phyloP scores from a whole-genome alignment of 2,113 vertebrate species.

The Rhea americana region DNA sequence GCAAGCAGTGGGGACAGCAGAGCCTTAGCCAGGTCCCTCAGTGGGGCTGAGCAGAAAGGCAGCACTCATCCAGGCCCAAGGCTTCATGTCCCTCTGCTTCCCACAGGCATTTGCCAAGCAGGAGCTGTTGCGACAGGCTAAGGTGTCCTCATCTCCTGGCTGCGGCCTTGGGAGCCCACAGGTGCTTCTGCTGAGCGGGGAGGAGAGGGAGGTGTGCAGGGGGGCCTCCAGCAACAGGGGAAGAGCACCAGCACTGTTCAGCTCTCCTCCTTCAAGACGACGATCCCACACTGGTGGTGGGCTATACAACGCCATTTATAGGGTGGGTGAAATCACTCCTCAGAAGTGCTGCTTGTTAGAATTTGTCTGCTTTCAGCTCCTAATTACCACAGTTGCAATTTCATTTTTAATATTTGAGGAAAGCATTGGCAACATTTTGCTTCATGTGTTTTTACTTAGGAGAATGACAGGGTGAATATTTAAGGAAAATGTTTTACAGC shows the following conservation, averaged over 20 bases:
- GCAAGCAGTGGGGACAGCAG: background rate
- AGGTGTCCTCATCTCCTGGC: fast-evolving
- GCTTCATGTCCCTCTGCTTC: fast-evolving
- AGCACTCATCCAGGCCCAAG: fast-evolving
- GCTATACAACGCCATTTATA: fast-evolving
- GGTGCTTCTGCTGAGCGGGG: background rate
- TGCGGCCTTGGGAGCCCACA: background rate
- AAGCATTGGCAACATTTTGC: fast-evolving
- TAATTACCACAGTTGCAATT: background rate
- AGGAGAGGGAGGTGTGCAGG: too few relatives aligned
- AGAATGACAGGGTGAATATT: background rate
- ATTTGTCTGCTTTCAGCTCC: background rate
- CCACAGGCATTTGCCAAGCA: fast-evolving
- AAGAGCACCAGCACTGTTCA: background rate
- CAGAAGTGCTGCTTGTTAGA: background rate
- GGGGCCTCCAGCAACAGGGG: background rate
- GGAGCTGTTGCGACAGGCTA: background rate
- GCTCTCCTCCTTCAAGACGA: fast-evolving
- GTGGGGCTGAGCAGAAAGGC: background rate
- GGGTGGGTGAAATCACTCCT: fast-evolving
- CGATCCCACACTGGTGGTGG: fast-evolving
- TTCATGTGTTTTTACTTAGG: conserved; percentile 2
- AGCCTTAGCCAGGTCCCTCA: background rate
- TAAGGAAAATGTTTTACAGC: background rate
- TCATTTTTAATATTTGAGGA: background rate